phyloP scores from a whole-genome alignment of 2,888 invertebrate genomes.

The Oscheius onirici region DNA sequence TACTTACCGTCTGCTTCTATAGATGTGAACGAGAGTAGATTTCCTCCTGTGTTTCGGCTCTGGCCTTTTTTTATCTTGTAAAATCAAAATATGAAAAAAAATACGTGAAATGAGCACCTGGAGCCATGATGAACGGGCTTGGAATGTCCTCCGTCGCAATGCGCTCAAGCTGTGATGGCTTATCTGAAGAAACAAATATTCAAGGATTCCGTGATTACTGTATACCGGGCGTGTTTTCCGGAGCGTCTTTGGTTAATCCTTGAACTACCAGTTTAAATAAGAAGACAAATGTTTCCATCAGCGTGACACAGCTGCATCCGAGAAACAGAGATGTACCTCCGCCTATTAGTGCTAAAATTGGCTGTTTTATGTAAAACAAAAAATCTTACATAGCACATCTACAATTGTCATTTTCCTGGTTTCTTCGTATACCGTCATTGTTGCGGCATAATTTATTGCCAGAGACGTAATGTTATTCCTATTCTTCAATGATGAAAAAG shows the following conservation, averaged over 20 bases:
- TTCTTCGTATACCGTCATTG: background rate
- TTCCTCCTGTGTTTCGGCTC: background rate
- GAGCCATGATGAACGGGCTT: background rate
- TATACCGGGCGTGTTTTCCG: background rate
- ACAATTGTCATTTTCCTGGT: conserved; percentile 26
- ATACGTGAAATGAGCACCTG: background rate
- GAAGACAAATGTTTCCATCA: conserved; percentile 57
- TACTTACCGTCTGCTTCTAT: background rate
- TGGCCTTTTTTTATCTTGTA: background rate
- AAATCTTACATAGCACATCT: conserved; percentile 51
- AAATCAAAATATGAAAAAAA: background rate
- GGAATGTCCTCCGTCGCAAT: background rate
- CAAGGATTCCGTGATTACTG: background rate
- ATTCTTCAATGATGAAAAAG: conserved; percentile 7
- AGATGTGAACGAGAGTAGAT: conserved; percentile 3
- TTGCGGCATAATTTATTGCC: background rate
- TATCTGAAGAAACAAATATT: background rate
- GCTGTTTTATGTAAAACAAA: background rate
- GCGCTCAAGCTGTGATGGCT: background rate
- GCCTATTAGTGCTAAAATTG: conserved; percentile 46
- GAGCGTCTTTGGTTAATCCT: conserved; percentile 11
- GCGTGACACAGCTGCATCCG: conserved; percentile 56
- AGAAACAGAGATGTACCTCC: conserved; percentile 55
- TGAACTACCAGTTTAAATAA: conserved; percentile 47
- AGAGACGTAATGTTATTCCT: background rate